phyloP scores from a whole-genome alignment of 2,888 invertebrate species.

The Drosophila paracracens region DNA sequence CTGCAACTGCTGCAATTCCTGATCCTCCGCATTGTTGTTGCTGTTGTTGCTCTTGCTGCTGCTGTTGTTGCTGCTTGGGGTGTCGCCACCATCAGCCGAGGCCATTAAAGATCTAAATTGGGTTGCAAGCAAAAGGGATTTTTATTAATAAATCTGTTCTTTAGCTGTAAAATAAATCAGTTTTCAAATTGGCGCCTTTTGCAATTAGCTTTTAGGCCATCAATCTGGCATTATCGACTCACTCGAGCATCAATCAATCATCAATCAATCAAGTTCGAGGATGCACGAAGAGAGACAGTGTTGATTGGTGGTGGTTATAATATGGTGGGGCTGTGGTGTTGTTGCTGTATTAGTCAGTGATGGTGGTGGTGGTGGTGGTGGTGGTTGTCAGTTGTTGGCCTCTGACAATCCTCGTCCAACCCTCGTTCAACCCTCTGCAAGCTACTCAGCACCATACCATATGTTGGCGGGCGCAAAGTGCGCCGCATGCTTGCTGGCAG shows the following conservation, averaged over 20 bases:
- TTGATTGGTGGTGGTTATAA: slow-evolving; percentile 22
- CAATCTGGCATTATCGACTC: slow-evolving; percentile 75
- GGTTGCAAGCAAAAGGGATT: slow-evolving; percentile 1
- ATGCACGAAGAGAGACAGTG: slow-evolving; percentile 36
- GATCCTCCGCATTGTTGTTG: slow-evolving; percentile 51
- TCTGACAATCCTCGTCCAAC: slow-evolving; percentile 42
- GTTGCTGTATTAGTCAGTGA: slow-evolving; percentile 27
- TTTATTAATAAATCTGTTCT: slow-evolving; percentile 16
- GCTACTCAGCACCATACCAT: slow-evolving; percentile 85
- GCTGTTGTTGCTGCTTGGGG: slow-evolving; percentile 38
- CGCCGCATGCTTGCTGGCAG: slow-evolving; percentile 85
- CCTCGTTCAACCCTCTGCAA: slow-evolving; percentile 59
- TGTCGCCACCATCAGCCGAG: slow-evolving; percentile 61
- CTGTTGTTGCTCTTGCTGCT: slow-evolving; percentile 56
- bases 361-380: slow-evolving; percentile 32
- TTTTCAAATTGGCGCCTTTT: slow-evolving; percentile 34
- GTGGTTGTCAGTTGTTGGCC: slow-evolving; percentile 32
- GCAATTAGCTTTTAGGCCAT: slow-evolving; percentile 17
- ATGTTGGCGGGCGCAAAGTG: slow-evolving; percentile 85
- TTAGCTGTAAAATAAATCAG: slow-evolving; percentile 27
- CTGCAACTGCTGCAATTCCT: slow-evolving; percentile 68
- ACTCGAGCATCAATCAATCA: slow-evolving; percentile 80
- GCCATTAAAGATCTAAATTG: slow-evolving; percentile 79
- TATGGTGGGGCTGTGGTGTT: slow-evolving; percentile 29
- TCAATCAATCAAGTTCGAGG: slow-evolving; percentile 50